A percentile compares a stretch with the other conserved stretches of the same genome.
These are phyloP conservation scores for Corvus cornix DNA, from an alignment of 2,113 vertebrate genomes.

Conservation along the genomic window DNA sequence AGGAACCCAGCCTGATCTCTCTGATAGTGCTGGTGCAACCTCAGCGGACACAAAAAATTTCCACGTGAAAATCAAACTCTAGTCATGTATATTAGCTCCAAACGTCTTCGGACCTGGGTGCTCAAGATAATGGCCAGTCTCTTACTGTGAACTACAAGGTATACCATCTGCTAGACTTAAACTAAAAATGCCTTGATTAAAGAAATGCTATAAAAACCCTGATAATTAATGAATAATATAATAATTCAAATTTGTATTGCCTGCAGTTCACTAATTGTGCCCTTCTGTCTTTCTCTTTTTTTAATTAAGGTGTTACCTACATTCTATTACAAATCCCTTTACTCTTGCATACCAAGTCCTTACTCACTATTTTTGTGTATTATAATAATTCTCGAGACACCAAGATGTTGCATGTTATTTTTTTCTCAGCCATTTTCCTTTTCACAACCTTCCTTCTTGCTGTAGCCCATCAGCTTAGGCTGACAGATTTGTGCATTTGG, in stretches of 20 bases:
- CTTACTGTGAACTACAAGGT: neutral
- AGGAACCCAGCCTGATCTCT: neutral
- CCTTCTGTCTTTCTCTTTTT: neutral
- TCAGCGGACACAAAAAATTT: neutral
- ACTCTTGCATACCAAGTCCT: neutral
- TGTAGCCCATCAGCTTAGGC: neutral
- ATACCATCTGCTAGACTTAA: neutral
- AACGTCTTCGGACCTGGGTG: neutral
- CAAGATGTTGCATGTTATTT: neutral
- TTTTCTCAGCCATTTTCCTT: neutral
- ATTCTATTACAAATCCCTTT: neutral
- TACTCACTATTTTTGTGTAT: neutral
- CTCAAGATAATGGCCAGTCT: neutral
- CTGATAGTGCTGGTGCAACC: neutral
- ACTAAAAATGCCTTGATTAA: neutral
- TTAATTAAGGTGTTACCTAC: neutral
- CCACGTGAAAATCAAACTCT: neutral
- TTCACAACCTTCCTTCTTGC: neutral
- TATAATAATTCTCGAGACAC: neutral
- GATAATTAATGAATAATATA: neutral
- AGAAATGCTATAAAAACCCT: neutral
- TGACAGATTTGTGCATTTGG: neutral
- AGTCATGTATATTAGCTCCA: neutral
- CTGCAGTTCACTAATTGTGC: neutral
- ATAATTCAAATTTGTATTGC: neutral